Evolutionary conservation across 2,888 invertebrate species (phyloP), one percentile per base, ranked within the genome.

Genomic region (Lepeophtheirus nordmannii): DNA sequence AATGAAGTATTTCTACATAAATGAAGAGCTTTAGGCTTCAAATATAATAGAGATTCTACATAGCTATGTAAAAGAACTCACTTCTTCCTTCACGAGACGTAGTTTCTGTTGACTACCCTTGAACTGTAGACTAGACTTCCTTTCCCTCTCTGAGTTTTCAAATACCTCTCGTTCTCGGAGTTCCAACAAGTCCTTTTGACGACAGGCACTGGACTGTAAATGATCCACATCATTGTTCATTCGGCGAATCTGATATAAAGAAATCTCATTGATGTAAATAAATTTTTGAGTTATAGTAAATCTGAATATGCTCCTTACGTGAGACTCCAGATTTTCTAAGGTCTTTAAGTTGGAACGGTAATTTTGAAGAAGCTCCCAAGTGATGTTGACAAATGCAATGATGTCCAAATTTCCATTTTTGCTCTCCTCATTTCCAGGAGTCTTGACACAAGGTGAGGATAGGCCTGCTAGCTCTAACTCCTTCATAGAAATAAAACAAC

Each of bases 381-480:
- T 63, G 12, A 56, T 38, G n/a, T 63, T 63, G 46, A 63, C 37
- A 30, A 63, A 22, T 1, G 63, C 41, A 23, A 63, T 56, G 23
- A 63, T 38, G 17, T 63, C 63, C 46, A 63, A 56, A 14, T 63
- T 17, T 1, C 63, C 56, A 20, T 56, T 40, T 23, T 40, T 22
- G 11, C 23, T 38, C 11, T 63, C 30, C 8, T 63, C 63, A 23
- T 23, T 53, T n/a, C 22, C 38, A n/a, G 53, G 53, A 46, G 53
- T 46, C 8, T 46, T 46, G 17, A 46, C 53, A n/a, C 56, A 63
- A n/a, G 38, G 22, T n/a, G 63, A 63, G 30, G 56, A 17, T 14
- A 63, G 56, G 3, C 53, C 63, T 10, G 40, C 14, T 8, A 63
- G 53, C 23, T 63, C 63, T 12, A 63, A 23, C 11, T 63, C 63